Conservation (phyloP, 2,113 vertebrate genomes). For the Oophaga pumilio region DNA sequence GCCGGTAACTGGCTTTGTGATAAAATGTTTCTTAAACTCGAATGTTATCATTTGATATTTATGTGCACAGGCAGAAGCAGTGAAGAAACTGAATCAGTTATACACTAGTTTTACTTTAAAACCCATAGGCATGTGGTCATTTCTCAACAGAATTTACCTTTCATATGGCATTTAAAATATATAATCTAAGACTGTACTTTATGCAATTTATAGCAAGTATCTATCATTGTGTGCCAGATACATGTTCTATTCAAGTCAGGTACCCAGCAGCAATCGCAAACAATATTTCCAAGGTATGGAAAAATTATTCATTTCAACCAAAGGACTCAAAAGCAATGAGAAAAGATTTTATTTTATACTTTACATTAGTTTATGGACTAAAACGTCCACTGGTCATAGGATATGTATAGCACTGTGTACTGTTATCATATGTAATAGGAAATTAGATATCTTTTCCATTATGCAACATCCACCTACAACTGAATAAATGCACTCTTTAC, state of each 20-base stretch:
- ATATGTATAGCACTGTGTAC: no score
- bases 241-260: not conserved
- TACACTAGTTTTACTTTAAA: conserved; percentile 55
- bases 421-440: no score
- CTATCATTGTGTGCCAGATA: not conserved
- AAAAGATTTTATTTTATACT: no score
- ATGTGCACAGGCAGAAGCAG: conserved; percentile 49
- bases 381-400: no score
- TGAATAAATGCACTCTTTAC: no score
- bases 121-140: conserved; percentile 52
- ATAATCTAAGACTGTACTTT: not conserved
- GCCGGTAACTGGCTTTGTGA: not conserved
- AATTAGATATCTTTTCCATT: no score
- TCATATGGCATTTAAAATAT: conserved; percentile 26
- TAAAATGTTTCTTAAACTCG: conserved; percentile 55
- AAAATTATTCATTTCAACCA: not conserved
- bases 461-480: no score
- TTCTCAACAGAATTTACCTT: conserved; percentile 63
- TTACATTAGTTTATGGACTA: no score
- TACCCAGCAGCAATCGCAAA: not conserved
- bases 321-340: not conserved
- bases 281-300: not conserved
- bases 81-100: conserved; percentile 44
- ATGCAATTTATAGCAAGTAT: not conserved
- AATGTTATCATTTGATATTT: conserved; percentile 52